A percentile compares a stretch with the other conserved stretches of the same genome.
Conservation (phyloP, 2,113 vertebrate species). For the Cheilinus undulatus region DNA sequence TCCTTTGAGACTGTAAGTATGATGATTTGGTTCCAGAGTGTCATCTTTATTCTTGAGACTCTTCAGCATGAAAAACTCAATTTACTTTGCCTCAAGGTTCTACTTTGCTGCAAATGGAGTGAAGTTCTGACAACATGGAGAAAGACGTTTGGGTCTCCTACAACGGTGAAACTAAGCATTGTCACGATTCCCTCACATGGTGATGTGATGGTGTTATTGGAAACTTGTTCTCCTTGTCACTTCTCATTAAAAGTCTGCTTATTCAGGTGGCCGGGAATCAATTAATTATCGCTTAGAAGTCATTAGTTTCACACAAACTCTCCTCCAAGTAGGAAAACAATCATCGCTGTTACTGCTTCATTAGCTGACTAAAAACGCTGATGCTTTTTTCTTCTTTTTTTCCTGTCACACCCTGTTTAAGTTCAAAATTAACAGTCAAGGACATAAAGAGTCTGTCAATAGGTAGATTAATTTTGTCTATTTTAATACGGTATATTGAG, state of each 20-base stretch:
- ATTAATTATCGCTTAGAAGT: constrained; percentile 88
- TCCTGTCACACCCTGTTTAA: constrained; percentile 27
- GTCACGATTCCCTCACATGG: constrained; percentile 73
- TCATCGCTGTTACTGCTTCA: constrained; percentile 87
- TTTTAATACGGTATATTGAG: constrained; percentile 47
- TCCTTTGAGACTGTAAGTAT: not conserved
- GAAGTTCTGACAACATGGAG: not conserved
- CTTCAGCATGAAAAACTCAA: not conserved
- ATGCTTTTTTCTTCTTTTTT: constrained; percentile 21
- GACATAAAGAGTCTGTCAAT: constrained; percentile 52
- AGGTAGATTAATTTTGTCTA: constrained; percentile 68
- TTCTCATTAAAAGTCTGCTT: constrained; percentile 90
- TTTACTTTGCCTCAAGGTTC: not conserved
- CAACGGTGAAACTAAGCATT: not conserved
- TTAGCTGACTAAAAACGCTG: constrained; percentile 81
- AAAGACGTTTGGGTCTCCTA: constrained; percentile 2
- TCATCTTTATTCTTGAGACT: not conserved
- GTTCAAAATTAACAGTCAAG: constrained; percentile 59
- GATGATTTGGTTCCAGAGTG: not conserved
- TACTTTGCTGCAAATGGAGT: not conserved
- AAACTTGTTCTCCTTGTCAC: constrained; percentile 85
- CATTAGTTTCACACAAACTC: constrained; percentile 88
- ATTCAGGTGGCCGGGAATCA: constrained; percentile 89
- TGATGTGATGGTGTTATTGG: constrained; percentile 78
- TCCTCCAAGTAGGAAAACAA: constrained; percentile 86